Evolutionary conservation across 2,888 invertebrate genomes (phyloP), one percentile per base, ranked within the genome.

Genomic region (Allolobophora icterica): DNA sequence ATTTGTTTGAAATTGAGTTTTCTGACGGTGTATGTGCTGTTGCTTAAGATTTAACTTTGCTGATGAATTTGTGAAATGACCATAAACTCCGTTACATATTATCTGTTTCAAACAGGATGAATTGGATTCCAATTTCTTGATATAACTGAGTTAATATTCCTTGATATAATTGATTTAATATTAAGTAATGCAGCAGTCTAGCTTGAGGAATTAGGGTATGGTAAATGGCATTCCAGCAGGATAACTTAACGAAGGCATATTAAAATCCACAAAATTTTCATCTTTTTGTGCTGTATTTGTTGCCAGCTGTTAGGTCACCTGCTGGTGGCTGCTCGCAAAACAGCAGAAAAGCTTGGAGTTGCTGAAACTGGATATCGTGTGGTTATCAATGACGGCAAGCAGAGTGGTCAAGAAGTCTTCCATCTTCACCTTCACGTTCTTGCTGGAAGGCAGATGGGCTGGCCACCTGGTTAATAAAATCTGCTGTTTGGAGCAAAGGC

Each of bases 391-490:
- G 98, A 99, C 95, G 99, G 99, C 0, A 97, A 97, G 93, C 96
- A 98, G 94, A 99, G 99, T 2, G 97, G 97, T 2, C 99, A 99
- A 95, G 98, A 98, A 83, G 99, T 99, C 11, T 98, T 97, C 95
- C 99, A 99, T 95, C 96, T 99, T 90, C 99, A 99, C 95, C 95
- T 99, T 89, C 99, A 99, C 95, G 97, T 99, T 93, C 96, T 99
- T 90, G 99, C 99, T 89, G 98, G 98, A 24, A 96, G 98, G 58
- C 99, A 99, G 96, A 96, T 99, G 96, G 96, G 96, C 71, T 99
- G 99, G 99, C 99, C 99, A 30, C 99, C 99, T 34, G 94, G 94
- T 84, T 95, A 94, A 94, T 38, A 13, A 17, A 24, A 87, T 34
- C 35, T 87, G 71, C 6, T 71, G 71, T 30, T 71, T 8, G 71